A percentile compares a stretch with the other conserved stretches of the same genome.
Conservation (phyloP, 2,888 invertebrate genomes). For the Tricholauxania praeusta region DNA sequence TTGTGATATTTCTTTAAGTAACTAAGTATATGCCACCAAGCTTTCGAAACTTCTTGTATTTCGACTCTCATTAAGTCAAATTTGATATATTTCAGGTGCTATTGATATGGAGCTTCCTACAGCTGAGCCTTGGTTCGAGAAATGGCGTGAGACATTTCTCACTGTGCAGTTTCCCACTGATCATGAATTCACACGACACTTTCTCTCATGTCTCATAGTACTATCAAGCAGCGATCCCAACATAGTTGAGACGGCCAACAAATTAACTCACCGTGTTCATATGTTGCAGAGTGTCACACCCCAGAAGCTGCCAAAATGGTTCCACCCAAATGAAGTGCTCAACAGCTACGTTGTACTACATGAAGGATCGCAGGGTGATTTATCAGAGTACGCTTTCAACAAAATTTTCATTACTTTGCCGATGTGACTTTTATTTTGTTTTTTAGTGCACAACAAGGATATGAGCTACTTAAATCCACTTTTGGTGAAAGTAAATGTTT, state of each 20-base stretch:
- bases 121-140: conserved; percentile 93
- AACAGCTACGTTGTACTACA: conserved; percentile 92
- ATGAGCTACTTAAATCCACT: conserved; percentile 85
- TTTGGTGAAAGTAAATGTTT: conserved; percentile 92
- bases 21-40: too few relatives aligned
- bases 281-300: conserved; percentile 81
- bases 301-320: conserved; percentile 87
- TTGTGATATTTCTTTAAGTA: too few relatives aligned
- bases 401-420: neutral
- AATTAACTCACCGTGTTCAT: conserved; percentile 83
- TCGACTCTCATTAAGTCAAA: too few relatives aligned
- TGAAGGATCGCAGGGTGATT: conserved; percentile 79
- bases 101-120: conserved; percentile 78
- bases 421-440: conserved; percentile 10
- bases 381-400: conserved; percentile 73
- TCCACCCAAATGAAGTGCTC: conserved; percentile 80
- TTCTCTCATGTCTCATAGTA: conserved; percentile 84
- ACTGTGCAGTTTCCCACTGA: conserved; percentile 90
- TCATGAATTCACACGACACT: conserved; percentile 95
- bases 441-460: conserved; percentile 83
- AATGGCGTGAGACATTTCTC: conserved; percentile 92
- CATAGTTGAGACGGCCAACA: conserved; percentile 85
- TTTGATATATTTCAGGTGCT: conserved; percentile 63
- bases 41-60: neutral
- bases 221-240: conserved; percentile 79